These are phyloP conservation scores for Gallinago stenura DNA, from an alignment of 2,797 vertebrate species.

Conservation along the genomic window DNA sequence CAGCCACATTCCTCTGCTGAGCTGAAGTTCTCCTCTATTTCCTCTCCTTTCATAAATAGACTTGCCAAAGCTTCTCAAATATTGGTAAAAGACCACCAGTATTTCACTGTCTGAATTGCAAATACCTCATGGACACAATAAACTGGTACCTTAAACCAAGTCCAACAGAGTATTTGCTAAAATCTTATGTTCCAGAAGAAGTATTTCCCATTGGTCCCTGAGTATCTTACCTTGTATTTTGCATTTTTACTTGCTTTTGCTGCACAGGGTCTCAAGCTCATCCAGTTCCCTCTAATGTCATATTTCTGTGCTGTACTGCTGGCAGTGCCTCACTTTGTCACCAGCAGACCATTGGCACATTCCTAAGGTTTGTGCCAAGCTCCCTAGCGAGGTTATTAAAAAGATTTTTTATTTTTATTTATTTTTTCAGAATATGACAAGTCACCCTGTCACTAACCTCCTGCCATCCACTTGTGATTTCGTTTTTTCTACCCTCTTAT, in stretches of 20 bases:
- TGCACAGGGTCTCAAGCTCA: neutral
- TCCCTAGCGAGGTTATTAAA: neutral
- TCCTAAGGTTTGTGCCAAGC: neutral
- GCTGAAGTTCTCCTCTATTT: neutral
- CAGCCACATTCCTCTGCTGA: neutral
- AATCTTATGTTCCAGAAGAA: neutral
- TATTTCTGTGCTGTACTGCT: neutral
- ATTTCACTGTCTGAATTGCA: neutral
- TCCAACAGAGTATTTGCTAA: neutral
- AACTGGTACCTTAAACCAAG: neutral
- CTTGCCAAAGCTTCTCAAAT: neutral
- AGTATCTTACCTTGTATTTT: neutral
- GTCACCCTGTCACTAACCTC: neutral
- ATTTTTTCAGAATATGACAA: neutral
- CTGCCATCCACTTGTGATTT: neutral
- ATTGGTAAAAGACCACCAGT: neutral
- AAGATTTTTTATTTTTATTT: neutral
- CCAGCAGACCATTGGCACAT: neutral
- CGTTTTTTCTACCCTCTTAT: neutral
- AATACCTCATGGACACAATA: neutral
- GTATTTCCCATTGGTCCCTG: neutral
- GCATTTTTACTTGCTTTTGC: neutral
- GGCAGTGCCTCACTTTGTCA: neutral
- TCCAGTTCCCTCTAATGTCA: neutral
- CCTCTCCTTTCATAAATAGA: neutral